These are phyloP conservation scores for Muschampia plurimacula DNA, from an alignment of 2,888 invertebrate genomes.

Conservation along the genomic window DNA sequence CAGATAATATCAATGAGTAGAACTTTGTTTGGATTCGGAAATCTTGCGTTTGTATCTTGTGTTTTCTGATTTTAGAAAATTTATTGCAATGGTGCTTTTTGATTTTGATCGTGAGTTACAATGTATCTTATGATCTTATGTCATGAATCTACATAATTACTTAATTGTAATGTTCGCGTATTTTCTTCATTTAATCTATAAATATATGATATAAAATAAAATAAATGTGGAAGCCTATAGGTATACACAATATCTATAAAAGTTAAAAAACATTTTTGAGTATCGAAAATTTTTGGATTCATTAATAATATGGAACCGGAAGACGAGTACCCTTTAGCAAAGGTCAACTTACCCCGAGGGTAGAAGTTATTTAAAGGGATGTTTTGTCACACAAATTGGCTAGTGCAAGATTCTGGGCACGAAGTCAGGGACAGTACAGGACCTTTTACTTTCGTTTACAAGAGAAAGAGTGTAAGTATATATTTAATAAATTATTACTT, in stretches of 20 bases:
- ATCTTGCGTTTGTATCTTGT: slow-evolving; percentile 40
- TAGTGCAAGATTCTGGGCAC: slow-evolving; percentile 29
- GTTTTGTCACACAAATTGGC: slow-evolving; percentile 39
- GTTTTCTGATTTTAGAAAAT: slow-evolving; percentile 27
- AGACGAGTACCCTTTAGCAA: slow-evolving; percentile 7
- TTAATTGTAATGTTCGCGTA: too few species aligned
- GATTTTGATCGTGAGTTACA: slow-evolving; percentile 15
- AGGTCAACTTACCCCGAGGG: slow-evolving; percentile 30
- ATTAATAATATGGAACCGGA: slow-evolving; percentile 1
- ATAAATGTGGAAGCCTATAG: too few species aligned
- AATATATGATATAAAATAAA: too few species aligned
- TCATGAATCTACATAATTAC: too few species aligned
- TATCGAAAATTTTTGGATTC: not conserved
- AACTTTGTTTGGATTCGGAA: slow-evolving; percentile 38
- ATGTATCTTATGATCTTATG: not conserved
- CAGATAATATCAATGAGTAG: slow-evolving; percentile 68
- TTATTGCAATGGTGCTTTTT: slow-evolving; percentile 28
- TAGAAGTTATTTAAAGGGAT: slow-evolving; percentile 35
- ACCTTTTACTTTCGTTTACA: not conserved
- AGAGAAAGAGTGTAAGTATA: not conserved
- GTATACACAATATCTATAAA: too few species aligned
- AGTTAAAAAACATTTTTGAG: too few species aligned
- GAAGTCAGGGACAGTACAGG: slow-evolving; percentile 17
- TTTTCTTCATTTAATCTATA: too few species aligned
- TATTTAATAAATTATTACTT: not conserved